phyloP scores from a whole-genome alignment of 1,140 invertebrate species.

The Armadillidium nasatum region DNA sequence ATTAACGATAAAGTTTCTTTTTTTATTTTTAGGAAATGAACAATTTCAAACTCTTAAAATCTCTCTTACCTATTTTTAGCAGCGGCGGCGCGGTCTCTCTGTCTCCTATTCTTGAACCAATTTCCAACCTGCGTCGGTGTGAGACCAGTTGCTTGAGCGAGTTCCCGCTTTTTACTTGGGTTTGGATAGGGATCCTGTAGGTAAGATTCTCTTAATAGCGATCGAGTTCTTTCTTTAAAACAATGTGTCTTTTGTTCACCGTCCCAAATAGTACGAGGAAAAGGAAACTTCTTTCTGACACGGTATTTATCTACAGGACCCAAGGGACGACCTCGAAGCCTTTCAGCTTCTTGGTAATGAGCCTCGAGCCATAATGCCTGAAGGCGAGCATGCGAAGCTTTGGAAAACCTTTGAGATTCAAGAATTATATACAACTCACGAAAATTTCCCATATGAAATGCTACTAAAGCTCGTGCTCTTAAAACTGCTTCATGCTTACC shows the following conservation, averaged over 20 bases:
- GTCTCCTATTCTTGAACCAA: constrained; percentile 99
- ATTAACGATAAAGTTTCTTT: too few species aligned
- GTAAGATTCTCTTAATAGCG: constrained; percentile 94
- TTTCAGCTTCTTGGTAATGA: constrained; percentile 96
- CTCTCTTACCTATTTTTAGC: constrained; percentile 72
- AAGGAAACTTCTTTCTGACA: constrained; percentile 96
- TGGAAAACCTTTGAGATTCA: constrained; percentile 93
- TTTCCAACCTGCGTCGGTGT: constrained; percentile 99
- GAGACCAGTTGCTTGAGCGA: constrained; percentile 94
- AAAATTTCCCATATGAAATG: constrained; percentile 90
- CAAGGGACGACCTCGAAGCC: constrained; percentile 84
- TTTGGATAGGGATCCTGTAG: constrained; percentile 99
- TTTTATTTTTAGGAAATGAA: too few species aligned
- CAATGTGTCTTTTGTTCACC: constrained; percentile 99
- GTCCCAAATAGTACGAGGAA: constrained; percentile 98
- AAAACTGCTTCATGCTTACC: constrained; percentile 92
- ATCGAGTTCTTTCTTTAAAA: constrained; percentile 86
- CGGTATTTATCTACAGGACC: constrained; percentile 99
- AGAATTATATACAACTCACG: constrained; percentile 93
- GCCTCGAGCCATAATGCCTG: constrained; percentile 95
- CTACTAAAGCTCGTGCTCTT: constrained; percentile 87
- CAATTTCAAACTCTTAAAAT: too few species aligned
- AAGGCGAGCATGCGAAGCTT: constrained; percentile 91
- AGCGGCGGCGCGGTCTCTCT: constrained; percentile 93
- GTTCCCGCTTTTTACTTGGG: constrained; percentile 94